phyloP scores from a whole-genome alignment of 2,113 vertebrate genomes.

The Sphaerodactylus townsendi region DNA sequence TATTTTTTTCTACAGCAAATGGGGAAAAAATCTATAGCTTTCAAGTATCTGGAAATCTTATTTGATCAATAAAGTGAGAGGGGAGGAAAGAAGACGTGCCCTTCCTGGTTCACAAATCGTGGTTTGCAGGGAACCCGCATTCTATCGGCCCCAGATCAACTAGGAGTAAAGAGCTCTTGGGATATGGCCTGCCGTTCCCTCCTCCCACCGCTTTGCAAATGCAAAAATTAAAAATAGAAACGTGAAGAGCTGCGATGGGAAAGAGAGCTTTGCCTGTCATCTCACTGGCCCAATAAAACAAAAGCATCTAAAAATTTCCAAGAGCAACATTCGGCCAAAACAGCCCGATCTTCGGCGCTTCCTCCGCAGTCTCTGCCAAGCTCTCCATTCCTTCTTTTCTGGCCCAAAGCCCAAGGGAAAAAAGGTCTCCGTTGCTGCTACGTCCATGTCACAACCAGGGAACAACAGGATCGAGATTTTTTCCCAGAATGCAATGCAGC shows the following conservation, averaged over 20 bases:
- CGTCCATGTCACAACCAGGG: not conserved
- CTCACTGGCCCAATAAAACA: not conserved
- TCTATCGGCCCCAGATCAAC: not conserved
- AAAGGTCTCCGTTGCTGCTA: not conserved
- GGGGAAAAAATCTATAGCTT: too few relatives aligned
- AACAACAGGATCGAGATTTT: too few relatives aligned
- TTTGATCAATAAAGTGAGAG: too few relatives aligned
- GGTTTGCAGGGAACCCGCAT: too few relatives aligned
- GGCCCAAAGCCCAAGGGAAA: not conserved
- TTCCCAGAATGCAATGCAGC: not conserved
- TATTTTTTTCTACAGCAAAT: too few relatives aligned
- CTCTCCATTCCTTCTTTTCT: constrained; percentile 6
- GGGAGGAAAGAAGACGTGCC: too few relatives aligned
- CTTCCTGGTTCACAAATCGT: too few relatives aligned
- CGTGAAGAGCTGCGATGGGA: accelerated
- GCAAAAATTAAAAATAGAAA: not conserved
- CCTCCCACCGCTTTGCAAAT: not conserved
- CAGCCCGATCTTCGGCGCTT: constrained; percentile 41
- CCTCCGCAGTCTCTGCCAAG: constrained; percentile 14
- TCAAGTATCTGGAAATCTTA: too few relatives aligned
- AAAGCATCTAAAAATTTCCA: not conserved
- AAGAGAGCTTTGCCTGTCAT: not conserved
- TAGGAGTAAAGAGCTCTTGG: not conserved
- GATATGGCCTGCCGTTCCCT: accelerated
- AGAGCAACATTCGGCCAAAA: constrained; percentile 17